Conservation (phyloP, 2,888 invertebrate species). For the Leptura quadrifasciata region DNA sequence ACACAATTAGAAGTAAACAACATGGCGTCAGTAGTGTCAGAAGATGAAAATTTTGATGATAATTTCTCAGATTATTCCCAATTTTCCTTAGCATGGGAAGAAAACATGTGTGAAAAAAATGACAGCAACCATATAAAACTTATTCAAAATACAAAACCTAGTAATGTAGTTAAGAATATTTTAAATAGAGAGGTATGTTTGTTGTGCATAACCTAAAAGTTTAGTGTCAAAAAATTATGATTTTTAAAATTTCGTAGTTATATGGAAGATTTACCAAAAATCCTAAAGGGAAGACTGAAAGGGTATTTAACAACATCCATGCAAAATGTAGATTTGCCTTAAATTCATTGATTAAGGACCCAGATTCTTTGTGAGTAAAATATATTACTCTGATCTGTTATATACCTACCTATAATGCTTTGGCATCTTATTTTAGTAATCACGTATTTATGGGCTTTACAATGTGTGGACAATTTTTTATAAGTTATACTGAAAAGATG, state of each 20-base stretch:
- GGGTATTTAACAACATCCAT: conserved; percentile 70
- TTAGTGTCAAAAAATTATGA: conserved; percentile 55
- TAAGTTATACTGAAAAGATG: conserved; percentile 83
- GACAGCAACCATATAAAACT: conserved; percentile 50
- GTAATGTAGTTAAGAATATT: conserved; percentile 63
- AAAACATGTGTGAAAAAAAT: conserved; percentile 54
- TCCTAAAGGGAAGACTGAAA: conserved; percentile 72
- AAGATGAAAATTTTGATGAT: conserved; percentile 65
- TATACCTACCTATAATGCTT: conserved; percentile 10
- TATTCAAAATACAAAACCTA: conserved; percentile 50
- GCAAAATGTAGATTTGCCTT: conserved; percentile 68
- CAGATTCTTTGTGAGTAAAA: conserved; percentile 66
- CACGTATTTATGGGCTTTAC: conserved; percentile 96
- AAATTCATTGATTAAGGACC: conserved; percentile 62
- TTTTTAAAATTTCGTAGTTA: conserved; percentile 64
- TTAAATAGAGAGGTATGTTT: conserved; percentile 66
- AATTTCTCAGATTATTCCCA: conserved; percentile 65
- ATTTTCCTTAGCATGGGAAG: conserved; percentile 61
- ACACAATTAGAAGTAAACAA: conserved; percentile 58
- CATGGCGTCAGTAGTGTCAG: conserved; percentile 65
- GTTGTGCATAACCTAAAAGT: conserved; percentile 63
- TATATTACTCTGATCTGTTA: conserved; percentile 7
- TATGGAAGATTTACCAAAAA: conserved; percentile 70
- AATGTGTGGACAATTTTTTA: conserved; percentile 93
- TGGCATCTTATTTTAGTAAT: conserved; percentile 77